Evolutionary conservation across 2,888 invertebrate species (phyloP).

Genomic region (Ischnus inquisitorius): DNA sequence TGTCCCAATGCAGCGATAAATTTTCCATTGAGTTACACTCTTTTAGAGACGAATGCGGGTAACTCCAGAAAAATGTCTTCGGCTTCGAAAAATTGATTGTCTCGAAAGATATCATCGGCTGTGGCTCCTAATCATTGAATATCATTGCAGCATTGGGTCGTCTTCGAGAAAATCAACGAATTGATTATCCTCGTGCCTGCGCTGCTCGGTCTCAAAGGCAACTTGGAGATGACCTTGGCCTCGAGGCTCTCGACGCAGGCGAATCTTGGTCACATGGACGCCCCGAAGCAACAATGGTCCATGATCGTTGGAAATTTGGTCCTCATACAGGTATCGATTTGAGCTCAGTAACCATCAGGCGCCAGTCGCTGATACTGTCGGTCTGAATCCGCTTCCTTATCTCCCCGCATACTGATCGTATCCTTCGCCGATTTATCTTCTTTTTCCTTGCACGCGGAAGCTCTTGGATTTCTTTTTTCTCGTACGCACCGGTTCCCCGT

Average conservation of each 20-base stretch:
- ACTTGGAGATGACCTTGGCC: slow-evolving; percentile 98
- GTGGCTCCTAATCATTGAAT: neutral
- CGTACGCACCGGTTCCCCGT: neutral
- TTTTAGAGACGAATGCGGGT: too few relatives aligned
- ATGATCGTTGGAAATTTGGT: slow-evolving; percentile 92
- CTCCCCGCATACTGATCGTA: neutral
- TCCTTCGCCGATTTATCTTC: neutral
- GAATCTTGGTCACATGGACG: slow-evolving; percentile 92
- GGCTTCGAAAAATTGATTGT: neutral
- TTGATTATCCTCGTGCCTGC: slow-evolving; percentile 93
- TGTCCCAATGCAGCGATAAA: neutral
- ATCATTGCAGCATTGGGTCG: slow-evolving; percentile 89
- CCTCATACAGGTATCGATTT: slow-evolving; percentile 88
- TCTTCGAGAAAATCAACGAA: slow-evolving; percentile 90
- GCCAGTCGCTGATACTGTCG: neutral
- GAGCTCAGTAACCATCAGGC: neutral
- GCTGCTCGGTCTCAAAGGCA: slow-evolving; percentile 94
- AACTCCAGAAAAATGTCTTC: too few relatives aligned
- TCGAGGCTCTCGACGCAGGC: slow-evolving; percentile 98
- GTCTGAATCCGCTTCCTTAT: neutral
- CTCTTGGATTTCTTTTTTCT: neutral
- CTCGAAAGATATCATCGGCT: neutral
- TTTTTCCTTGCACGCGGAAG: neutral
- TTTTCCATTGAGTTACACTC: too few relatives aligned
- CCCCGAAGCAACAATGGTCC: slow-evolving; percentile 88